Conservation (phyloP, 2,888 invertebrate species). For the Limnephilus rhombicus region DNA sequence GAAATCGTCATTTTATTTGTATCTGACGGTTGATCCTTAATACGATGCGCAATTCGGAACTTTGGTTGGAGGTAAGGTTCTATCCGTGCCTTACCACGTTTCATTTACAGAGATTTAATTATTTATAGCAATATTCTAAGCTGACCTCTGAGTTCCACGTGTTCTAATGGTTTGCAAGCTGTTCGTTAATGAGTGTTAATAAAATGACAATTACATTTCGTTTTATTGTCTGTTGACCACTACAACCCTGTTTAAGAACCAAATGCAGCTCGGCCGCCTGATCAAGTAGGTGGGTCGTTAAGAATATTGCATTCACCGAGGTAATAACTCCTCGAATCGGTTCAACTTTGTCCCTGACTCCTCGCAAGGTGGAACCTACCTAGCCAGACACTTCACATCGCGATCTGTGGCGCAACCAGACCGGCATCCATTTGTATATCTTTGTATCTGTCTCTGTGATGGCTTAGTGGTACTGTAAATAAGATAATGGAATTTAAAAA, state of each 20-base stretch:
- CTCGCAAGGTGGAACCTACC: conserved; percentile 31
- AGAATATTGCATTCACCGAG: conserved; percentile 51
- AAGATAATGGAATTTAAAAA: neutral
- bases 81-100: no score
- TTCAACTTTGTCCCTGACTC: conserved; percentile 65
- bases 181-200: no score
- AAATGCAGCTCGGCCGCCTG: neutral
- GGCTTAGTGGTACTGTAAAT: neutral
- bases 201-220: no score
- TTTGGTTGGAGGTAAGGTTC: no score
- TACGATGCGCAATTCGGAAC: no score
- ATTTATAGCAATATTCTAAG: neutral
- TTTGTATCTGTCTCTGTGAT: neutral
- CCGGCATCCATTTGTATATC: conserved; percentile 31
- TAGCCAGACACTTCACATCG: conserved; percentile 43
- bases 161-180: no score
- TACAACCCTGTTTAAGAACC: neutral
- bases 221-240: neutral
- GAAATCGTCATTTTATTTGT: no score
- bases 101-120: neutral
- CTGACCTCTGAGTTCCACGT: neutral
- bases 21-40: no score
- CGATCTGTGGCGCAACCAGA: conserved; percentile 57
- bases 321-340: conserved; percentile 53
- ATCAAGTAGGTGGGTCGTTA: conserved; percentile 15